Conservation (phyloP, 1,140 invertebrate species). For the Brachystomella parvula region DNA sequence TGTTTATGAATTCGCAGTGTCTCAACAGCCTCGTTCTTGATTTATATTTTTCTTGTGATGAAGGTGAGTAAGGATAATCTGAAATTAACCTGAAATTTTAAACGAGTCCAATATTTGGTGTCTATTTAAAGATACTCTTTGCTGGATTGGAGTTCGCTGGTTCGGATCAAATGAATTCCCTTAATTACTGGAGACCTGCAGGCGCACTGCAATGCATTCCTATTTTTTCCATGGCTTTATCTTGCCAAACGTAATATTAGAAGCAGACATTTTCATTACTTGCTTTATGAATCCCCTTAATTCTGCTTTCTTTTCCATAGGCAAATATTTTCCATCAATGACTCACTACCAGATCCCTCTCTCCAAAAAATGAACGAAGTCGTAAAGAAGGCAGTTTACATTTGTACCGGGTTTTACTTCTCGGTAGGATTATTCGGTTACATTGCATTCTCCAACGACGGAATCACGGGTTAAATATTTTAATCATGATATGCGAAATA, state of each 20-base stretch:
- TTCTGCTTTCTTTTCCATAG: constrained; percentile 46
- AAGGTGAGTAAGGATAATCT: too few relatives aligned
- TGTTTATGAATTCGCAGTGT: too few relatives aligned
- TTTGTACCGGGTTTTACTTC: constrained; percentile 58
- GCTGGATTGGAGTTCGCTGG: constrained; percentile 61
- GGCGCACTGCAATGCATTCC: constrained; percentile 83
- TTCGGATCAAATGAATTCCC: constrained; percentile 60
- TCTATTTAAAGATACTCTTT: neutral
- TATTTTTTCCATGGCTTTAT: constrained; percentile 89
- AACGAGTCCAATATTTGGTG: neutral
- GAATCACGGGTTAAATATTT: neutral
- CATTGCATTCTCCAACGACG: constrained; percentile 66
- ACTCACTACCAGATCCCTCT: constrained; percentile 75
- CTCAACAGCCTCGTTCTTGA: constrained; percentile 78
- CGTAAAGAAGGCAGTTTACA: constrained; percentile 77
- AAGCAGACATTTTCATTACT: neutral
- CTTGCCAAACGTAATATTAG: constrained; percentile 73
- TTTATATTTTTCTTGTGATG: constrained; percentile 79
- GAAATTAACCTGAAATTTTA: too few relatives aligned
- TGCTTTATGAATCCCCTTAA: constrained; percentile 12
- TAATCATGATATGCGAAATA: constrained; percentile 8
- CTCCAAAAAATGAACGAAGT: constrained; percentile 81
- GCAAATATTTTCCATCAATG: constrained; percentile 92
- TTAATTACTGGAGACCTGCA: constrained; percentile 73
- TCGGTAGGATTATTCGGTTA: constrained; percentile 91